A percentile compares a stretch with the other conserved stretches of the same genome.
Evolutionary conservation across 2,797 vertebrate species (phyloP).

Genomic region (Rhynchotus rufescens): DNA sequence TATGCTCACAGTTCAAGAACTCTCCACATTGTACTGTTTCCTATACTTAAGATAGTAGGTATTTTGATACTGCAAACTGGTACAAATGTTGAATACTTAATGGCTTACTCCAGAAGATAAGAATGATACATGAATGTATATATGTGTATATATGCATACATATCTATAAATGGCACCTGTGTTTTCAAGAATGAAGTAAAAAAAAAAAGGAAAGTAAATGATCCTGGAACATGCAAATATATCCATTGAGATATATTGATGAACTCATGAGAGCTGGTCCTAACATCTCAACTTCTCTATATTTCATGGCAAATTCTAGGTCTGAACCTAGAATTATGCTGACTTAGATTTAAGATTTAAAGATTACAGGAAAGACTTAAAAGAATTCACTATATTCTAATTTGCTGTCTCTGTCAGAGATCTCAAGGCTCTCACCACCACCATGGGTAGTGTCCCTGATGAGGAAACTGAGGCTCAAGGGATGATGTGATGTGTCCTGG

Average conservation of each 20-base stretch:
- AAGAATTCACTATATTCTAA: neutral
- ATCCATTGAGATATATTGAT: neutral
- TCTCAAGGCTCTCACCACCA: neutral
- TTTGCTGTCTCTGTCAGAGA: neutral
- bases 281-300: neutral
- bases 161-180: neutral
- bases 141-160: neutral
- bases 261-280: neutral
- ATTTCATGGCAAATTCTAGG: neutral
- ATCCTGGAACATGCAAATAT: neutral
- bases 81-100: neutral
- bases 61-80: neutral
- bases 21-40: neutral
- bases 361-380: neutral
- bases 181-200: neutral
- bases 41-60: neutral
- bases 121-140: neutral
- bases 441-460: neutral
- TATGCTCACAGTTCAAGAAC: neutral
- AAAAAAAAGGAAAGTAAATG: neutral
- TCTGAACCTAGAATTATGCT: neutral
- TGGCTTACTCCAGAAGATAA: neutral
- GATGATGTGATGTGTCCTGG: neutral
- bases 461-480: fast-evolving
- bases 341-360: neutral